Conservation (phyloP, 2,888 invertebrate genomes). For the Spodoptera exigua region DNA sequence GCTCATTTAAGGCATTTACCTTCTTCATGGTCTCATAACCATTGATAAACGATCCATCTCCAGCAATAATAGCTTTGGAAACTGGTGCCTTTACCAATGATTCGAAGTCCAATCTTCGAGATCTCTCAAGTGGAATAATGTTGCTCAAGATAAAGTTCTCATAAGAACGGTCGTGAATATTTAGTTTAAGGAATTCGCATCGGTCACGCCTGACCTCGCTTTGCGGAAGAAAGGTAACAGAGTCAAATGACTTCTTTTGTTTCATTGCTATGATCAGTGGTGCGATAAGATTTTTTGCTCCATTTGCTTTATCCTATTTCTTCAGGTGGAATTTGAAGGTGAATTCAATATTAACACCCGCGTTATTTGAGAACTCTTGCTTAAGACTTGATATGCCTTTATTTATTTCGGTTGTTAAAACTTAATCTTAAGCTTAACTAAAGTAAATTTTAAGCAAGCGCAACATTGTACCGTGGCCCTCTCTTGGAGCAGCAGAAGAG, state of each 20-base stretch:
- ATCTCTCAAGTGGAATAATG: slow-evolving; percentile 50
- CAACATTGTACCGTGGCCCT: too few relatives aligned
- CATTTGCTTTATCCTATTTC: slow-evolving; percentile 64
- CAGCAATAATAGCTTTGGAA: slow-evolving; percentile 56
- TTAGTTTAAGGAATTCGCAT: slow-evolving; percentile 76
- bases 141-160: slow-evolving; percentile 56
- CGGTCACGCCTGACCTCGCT: slow-evolving; percentile 84
- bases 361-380: not conserved
- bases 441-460: too few relatives aligned
- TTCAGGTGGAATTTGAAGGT: slow-evolving; percentile 51
- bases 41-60: slow-evolving; percentile 54
- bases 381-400: too few relatives aligned
- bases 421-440: too few relatives aligned
- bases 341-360: slow-evolving; percentile 33
- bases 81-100: slow-evolving; percentile 52
- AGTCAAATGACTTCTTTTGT: slow-evolving; percentile 79
- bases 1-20: slow-evolving; percentile 68
- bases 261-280: slow-evolving; percentile 72
- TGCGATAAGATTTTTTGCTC: slow-evolving; percentile 72
- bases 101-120: slow-evolving; percentile 54
- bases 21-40: slow-evolving; percentile 74
- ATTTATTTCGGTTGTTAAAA: too few relatives aligned
- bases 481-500: too few relatives aligned
- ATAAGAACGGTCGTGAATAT: slow-evolving; percentile 66
- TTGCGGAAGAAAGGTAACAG: slow-evolving; percentile 84